These are phyloP conservation scores for Varecia variegata DNA, from an alignment of 2,797 vertebrate species.

Conservation along the genomic window DNA sequence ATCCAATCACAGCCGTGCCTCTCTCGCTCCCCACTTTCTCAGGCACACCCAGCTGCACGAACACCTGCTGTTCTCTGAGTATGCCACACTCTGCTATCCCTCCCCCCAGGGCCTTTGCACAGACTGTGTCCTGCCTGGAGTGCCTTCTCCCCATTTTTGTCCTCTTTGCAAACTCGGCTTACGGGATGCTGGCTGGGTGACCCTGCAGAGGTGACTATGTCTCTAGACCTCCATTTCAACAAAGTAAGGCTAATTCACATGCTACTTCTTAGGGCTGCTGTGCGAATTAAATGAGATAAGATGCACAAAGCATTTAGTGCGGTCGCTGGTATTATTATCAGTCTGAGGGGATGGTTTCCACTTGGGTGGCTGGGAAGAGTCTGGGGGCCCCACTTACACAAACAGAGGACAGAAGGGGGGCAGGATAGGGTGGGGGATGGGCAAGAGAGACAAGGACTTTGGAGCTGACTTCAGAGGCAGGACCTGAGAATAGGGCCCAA, in stretches of 20 bases:
- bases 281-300: neutral
- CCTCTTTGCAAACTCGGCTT: neutral
- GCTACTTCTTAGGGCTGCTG: rapidly evolving
- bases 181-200: neutral
- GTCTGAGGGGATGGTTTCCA: neutral
- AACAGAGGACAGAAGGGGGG: neutral
- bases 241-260: rapidly evolving
- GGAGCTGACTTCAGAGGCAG: neutral
- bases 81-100: neutral
- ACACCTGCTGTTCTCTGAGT: neutral
- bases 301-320: neutral
- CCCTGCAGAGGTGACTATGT: neutral
- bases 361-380: neutral
- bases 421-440: neutral
- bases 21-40: rapidly evolving
- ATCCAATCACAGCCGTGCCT: no score
- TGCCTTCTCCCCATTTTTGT: neutral
- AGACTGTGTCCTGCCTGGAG: neutral
- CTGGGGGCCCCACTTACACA: neutral
- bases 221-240: neutral
- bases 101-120: neutral
- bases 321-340: rapidly evolving
- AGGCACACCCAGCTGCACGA: neutral
- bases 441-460: neutral
- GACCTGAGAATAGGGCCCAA: neutral